Base-by-base conservation (phyloP, 35 echinoderm and acorn worm genomes). In the Diadema setosum region DNA sequence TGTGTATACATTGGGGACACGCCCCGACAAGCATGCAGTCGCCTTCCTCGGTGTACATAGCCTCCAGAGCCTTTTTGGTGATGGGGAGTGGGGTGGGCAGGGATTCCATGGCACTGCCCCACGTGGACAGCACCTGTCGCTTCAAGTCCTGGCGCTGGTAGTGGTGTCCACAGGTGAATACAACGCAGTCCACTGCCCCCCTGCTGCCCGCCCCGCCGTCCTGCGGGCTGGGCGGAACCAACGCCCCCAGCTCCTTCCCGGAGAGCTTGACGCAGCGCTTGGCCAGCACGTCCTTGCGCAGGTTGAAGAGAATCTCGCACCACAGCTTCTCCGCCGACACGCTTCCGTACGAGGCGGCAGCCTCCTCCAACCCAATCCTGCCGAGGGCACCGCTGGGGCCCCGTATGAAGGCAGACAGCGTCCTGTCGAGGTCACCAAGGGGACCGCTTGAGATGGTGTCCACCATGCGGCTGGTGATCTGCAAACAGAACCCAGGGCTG, bases 121-220 rank as follows among this genome's bases (percentile, higher is more conserved):
- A 84, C 49, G 63, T 50, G 6, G 83, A 74, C 14, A 90, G 84
- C 2, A 64, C 75, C 17, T 65, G 82, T 15, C 41, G 78, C 76
- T 82, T 67, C 44, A 97, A 67, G 31, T 67, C 69, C 35, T 88
- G 60, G 55, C 76, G 39, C 3, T 73, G 58, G 32, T 90, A 97
- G 58, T 86, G 81, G 87, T 97, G 95, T 0, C 91, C 91, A 27
- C 95, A 97, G 5, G 95, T 93, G 80, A 97, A 97, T 8, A 97
- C 91, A 5, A 97, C 82, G 33, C 75, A 75, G 29, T 90, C 81
- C 32, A 75, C 9, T 7, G 59, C 20, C 64, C 39, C 31, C 34
- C 26, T 45, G 15, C 34, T 39, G 16, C 44, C 32, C 6, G 34
- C 52, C 21, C 32, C 29, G 7, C 84, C 64, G 59, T 86, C 78